Evolutionary conservation across 2,797 vertebrate genomes (phyloP), one percentile per base, ranked within the genome.

Genomic region (Cercopithecus neglectus): DNA sequence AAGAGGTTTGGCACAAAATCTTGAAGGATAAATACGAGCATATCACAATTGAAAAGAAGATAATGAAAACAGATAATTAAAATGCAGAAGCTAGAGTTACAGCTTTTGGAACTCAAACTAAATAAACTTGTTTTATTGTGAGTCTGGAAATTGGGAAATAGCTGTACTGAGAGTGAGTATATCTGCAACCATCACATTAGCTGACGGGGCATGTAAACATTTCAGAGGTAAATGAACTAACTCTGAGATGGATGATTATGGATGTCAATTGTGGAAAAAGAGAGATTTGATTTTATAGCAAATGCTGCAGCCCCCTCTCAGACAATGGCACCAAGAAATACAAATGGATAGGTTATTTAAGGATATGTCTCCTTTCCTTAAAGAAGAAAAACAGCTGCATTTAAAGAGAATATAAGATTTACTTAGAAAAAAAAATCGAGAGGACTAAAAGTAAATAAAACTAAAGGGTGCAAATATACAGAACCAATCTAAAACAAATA

Each of bases 321-420:
- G 67, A 36, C 55, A 44, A 24, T 0, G 24, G 8, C 11, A 30
- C 50, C 12, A 11, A 74, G 88, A 87, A 90, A 72, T 33, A 79
- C 61, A 83, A 78, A 85, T 57, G 82, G 24, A 50, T 44, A 33
- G 30, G 12, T 91, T 82, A 24, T 21, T 95, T 78, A 61, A 67
- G 79, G 41, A 36, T 46, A 5, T 57, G 59, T 50, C 50, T 85
- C 22, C 39, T 88, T 92, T 76, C 30, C 88, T 97, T 82, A 92
- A 94, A 75, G 44, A 94, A 82, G 72, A 94, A 75, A 94, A 94
- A 67, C 16, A 33, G 5, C 79, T 22, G 22, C 14, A 74, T 85
- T 85, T 78, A 72, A 59, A 90, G 33, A 8, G 24, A 85, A 19
- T 84, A 19, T 67, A 48, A 83, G 33, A 75, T 85, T 82, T 2